phyloP scores from a whole-genome alignment of 2,797 vertebrate genomes.

The Rhinatrema bivittatum region DNA sequence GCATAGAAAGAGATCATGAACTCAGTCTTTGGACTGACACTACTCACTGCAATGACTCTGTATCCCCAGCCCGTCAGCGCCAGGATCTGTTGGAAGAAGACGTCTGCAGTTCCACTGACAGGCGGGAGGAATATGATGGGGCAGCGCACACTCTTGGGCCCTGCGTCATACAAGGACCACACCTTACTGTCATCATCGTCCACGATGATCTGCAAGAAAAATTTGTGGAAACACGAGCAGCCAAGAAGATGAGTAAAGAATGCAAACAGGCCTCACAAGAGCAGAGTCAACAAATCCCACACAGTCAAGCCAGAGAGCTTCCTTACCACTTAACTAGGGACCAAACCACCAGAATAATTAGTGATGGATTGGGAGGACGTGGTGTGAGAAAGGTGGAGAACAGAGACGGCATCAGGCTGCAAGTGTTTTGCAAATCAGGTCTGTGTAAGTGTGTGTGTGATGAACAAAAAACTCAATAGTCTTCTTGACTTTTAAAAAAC shows the following conservation, averaged over 20 bases:
- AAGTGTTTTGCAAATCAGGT: too few relatives aligned
- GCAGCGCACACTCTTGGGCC: constrained; percentile 86
- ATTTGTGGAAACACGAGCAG: neutral
- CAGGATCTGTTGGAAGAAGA: constrained; percentile 94
- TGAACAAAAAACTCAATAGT: too few relatives aligned
- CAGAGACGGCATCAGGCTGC: too few relatives aligned
- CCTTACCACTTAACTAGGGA: too few relatives aligned
- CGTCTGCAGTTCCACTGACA: constrained; percentile 92
- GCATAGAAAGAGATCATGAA: too few relatives aligned
- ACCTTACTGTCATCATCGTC: constrained; percentile 97
- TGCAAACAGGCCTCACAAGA: neutral
- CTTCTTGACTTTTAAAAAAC: too few relatives aligned
- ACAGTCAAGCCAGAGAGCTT: neutral
- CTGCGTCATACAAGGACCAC: constrained; percentile 93
- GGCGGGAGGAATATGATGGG: constrained; percentile 94
- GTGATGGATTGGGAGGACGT: too few relatives aligned
- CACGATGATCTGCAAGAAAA: constrained; percentile 81
- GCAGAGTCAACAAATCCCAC: neutral
- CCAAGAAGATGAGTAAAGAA: neutral
- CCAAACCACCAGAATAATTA: neutral
- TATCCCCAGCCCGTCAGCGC: constrained; percentile 94
- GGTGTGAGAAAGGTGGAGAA: too few relatives aligned
- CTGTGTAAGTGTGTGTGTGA: too few relatives aligned
- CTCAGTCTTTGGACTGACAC: too few relatives aligned
- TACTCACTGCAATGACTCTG: constrained; percentile 91